phyloP scores from a whole-genome alignment of 2,797 vertebrate genomes.

The Artibeus lituratus region DNA sequence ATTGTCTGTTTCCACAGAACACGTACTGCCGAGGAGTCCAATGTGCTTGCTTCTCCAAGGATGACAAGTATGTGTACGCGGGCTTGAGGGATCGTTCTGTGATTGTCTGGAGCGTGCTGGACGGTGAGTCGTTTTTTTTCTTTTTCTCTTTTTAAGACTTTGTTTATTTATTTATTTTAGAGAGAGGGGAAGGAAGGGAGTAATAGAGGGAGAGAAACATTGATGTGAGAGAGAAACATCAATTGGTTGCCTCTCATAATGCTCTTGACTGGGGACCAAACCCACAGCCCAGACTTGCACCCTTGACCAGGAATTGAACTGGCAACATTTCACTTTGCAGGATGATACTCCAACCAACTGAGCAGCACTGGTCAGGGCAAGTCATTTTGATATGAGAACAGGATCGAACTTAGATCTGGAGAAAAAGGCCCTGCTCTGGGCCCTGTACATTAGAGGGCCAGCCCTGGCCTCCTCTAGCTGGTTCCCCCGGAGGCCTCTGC shows the following conservation, averaged over 20 bases:
- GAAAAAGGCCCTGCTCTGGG: not conserved
- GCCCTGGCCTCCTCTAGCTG: not conserved
- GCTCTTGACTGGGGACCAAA: not conserved
- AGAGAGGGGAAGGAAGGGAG: not conserved
- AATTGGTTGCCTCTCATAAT: not conserved
- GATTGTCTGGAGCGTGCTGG: slow-evolving; percentile 83
- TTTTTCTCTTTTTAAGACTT: not conserved
- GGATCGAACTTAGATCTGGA: not conserved
- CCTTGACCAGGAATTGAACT: not conserved
- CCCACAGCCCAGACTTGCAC: not conserved
- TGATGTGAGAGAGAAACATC: not conserved
- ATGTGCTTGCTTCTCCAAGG: slow-evolving; percentile 87
- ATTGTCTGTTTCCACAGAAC: slow-evolving; percentile 75
- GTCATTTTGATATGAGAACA: not conserved
- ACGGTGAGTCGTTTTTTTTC: slow-evolving; percentile 42
- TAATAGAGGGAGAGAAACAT: not conserved
- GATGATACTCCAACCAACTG: not conserved
- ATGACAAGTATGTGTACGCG: slow-evolving; percentile 82
- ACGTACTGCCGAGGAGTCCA: slow-evolving; percentile 84
- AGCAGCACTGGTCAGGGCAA: slow-evolving; percentile 37
- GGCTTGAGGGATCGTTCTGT: slow-evolving; percentile 85
- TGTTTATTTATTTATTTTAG: not conserved
- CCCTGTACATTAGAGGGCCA: not conserved
- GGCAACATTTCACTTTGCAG: not conserved
- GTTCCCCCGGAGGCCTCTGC: not conserved